phyloP scores from a whole-genome alignment of 1,140 invertebrate genomes.

The Dendroctonus valens region DNA sequence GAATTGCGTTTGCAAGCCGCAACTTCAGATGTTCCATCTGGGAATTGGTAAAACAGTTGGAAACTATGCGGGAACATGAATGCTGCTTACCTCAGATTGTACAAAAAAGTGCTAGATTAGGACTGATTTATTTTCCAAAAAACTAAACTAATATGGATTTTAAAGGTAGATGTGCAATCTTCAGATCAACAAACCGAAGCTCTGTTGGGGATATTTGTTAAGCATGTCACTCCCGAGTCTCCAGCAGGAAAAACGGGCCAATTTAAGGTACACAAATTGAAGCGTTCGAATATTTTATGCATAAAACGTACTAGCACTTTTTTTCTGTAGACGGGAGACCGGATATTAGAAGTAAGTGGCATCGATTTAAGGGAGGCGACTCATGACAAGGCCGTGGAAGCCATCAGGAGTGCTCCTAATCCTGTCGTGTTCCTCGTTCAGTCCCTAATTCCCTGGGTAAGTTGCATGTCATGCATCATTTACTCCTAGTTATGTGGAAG shows the following conservation, averaged over 20 bases:
- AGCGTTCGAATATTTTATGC: background rate
- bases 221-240: slow-evolving; percentile 92
- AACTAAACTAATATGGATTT: slow-evolving; percentile 2
- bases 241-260: slow-evolving; percentile 88
- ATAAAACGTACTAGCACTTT: background rate
- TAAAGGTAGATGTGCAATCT: slow-evolving; percentile 60
- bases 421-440: slow-evolving; percentile 91
- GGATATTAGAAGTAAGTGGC: slow-evolving; percentile 91
- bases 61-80: no score
- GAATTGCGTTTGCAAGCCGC: no score
- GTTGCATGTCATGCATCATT: slow-evolving; percentile 11
- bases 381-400: slow-evolving; percentile 93
- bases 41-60: no score
- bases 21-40: no score
- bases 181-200: slow-evolving; percentile 43
- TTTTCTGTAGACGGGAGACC: slow-evolving; percentile 73
- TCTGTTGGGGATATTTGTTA: slow-evolving; percentile 95
- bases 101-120: background rate
- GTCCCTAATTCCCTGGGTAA: slow-evolving; percentile 80
- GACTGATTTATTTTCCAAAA: background rate
- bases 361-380: slow-evolving; percentile 85
- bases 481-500: no score
- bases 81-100: background rate
- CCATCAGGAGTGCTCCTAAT: slow-evolving; percentile 88
- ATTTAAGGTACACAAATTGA: slow-evolving; percentile 66